Conservation (phyloP, 2,888 invertebrate genomes). For the Melieria crassipennis region DNA sequence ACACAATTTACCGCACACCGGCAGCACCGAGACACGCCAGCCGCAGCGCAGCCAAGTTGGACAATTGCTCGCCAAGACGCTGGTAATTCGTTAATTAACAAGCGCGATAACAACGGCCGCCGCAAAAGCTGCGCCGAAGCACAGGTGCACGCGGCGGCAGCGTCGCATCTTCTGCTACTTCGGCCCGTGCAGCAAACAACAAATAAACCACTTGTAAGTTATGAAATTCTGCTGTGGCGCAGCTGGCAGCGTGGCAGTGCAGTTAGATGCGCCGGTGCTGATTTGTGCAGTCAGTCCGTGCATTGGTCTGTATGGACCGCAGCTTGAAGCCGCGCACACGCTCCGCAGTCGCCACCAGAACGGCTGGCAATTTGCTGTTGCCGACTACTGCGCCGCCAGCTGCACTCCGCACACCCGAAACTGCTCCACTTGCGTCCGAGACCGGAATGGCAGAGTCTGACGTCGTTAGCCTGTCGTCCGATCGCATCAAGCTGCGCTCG, state of each 20-base stretch:
- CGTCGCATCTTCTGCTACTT: too few relatives aligned
- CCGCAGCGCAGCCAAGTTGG: slow-evolving; percentile 17
- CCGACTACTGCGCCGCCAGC: neutral
- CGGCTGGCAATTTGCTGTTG: slow-evolving; percentile 4
- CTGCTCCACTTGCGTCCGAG: neutral
- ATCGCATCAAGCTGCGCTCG: slow-evolving; percentile 4
- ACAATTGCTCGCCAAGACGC: slow-evolving; percentile 21
- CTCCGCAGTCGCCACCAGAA: too few relatives aligned
- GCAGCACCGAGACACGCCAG: slow-evolving; percentile 27
- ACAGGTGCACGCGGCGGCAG: slow-evolving; percentile 22
- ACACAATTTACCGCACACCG: slow-evolving; percentile 29
- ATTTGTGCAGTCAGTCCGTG: neutral
- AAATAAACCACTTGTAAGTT: slow-evolving; percentile 34
- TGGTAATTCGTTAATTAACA: slow-evolving; percentile 51
- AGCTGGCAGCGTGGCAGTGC: neutral
- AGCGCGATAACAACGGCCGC: slow-evolving; percentile 47
- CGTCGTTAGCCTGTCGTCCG: slow-evolving; percentile 5
- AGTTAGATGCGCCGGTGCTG: slow-evolving; percentile 2
- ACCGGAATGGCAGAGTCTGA: neutral
- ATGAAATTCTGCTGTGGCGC: too few relatives aligned
- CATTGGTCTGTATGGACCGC: too few relatives aligned
- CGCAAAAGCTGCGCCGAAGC: slow-evolving; percentile 1
- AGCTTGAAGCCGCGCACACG: too few relatives aligned
- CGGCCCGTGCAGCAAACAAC: slow-evolving; percentile 23
- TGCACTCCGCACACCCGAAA: neutral